Base-by-base conservation (phyloP, 2,888 invertebrate species). In the Blastobasis adustella region DNA sequence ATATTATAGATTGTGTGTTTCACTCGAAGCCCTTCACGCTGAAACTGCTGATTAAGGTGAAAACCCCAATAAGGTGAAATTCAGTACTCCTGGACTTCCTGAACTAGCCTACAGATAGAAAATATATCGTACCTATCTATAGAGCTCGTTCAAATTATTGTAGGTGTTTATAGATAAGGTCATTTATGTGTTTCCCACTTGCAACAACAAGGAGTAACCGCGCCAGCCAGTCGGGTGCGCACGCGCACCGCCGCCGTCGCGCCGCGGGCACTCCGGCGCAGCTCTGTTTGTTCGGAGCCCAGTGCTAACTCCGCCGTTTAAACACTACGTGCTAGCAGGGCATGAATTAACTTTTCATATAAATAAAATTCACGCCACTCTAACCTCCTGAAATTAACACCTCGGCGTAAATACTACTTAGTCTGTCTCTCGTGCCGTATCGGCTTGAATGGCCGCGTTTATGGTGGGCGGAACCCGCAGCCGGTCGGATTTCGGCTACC, bases 361-460 rank as follows among this genome's bases (percentile, higher is more conserved):
- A 88, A 87, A 88, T 88, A 88, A 88, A 88, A 87, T 88, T 88
- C 86, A 88, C 87, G 86, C 78, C 75, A 76, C 87, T 85, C 88
- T 88, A 88, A 88, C 80, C 83, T 87, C 84, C 82, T 83, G 86
- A 88, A 86, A 87, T 88, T 88, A 88, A 82, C 88, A 88, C 87
- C 86, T 87, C 59, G 70, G 76, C 85, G 86, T 84, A 86, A 87
- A 87, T 84, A 83, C 75, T 79, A 80, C 77, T 84, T 80, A 80
- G 80, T 73, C 77, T 77, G 79, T 47, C 80, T 73, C 76, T 79
- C 77, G 72, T 73, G 71, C 66, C 71, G 71, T 66, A 65, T 59
- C 62, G 59, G 62, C 62, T 66, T 67, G 66, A 65, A 63, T 59
- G 62, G 51, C 51, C 56, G 52, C 53, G 58, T 78, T 78, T 76